phyloP scores from a whole-genome alignment of 2,113 vertebrate species.

The Oenanthe oenanthe region DNA sequence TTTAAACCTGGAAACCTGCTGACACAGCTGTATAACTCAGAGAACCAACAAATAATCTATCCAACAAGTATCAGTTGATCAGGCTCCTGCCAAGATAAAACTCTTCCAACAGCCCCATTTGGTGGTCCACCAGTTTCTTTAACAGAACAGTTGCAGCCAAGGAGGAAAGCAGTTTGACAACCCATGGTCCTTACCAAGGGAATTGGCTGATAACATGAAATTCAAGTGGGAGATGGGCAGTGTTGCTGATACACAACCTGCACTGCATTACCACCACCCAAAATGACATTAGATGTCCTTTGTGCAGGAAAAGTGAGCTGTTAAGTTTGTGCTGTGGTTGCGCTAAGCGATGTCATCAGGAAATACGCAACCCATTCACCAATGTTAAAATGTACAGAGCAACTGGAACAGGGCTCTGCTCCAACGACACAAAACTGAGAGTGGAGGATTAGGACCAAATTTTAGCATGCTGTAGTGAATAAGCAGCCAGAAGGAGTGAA shows the following conservation, averaged over 20 bases:
- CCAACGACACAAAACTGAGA: not conserved
- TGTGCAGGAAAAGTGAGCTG: not conserved
- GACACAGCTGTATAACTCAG: conserved; percentile 11
- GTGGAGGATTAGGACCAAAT: not conserved
- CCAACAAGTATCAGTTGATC: not conserved
- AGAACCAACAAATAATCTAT: not conserved
- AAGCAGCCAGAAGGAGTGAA: not conserved
- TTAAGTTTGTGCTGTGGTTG: not conserved
- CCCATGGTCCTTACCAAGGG: accelerated
- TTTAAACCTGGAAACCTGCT: conserved; percentile 30
- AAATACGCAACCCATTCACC: not conserved
- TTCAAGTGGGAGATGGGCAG: not conserved
- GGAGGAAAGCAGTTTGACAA: not conserved
- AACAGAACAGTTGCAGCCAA: not conserved
- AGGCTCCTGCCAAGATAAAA: not conserved
- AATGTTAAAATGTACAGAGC: not conserved
- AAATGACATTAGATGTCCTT: not conserved
- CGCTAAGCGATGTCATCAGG: not conserved
- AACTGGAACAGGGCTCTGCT: not conserved
- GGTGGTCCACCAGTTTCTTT: not conserved
- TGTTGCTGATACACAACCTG: not conserved
- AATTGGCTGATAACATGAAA: not conserved
- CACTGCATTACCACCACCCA: not conserved
- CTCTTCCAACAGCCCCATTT: not conserved
- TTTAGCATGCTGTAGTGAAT: not conserved